phyloP scores from a whole-genome alignment of 35 echinoderm and acorn worm species.

The Antedon bifida region DNA sequence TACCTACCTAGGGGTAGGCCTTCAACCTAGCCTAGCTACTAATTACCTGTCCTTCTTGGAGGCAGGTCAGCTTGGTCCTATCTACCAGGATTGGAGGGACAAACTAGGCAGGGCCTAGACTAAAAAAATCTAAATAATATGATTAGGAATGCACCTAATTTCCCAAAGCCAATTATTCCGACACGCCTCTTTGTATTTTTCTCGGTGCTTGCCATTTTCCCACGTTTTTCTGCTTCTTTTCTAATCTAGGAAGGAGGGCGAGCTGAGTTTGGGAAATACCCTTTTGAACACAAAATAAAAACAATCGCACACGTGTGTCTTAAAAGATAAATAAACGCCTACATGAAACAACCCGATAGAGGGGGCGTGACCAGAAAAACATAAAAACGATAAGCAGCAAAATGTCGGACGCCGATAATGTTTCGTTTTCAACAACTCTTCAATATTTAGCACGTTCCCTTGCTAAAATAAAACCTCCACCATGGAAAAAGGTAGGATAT shows the following conservation, averaged over 20 bases:
- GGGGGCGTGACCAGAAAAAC: constrained; percentile 1
- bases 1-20: no score
- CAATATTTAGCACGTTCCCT: constrained; percentile 76
- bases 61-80: neutral
- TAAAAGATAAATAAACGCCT: no score
- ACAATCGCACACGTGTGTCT: no score
- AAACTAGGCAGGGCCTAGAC: neutral
- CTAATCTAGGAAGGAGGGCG: no score
- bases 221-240: no score
- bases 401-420: constrained; percentile 34
- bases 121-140: neutral
- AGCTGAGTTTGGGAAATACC: no score
- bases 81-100: no score
- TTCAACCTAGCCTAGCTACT: neutral
- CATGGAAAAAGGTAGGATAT: constrained; percentile 89
- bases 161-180: constrained; percentile 3
- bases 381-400: neutral
- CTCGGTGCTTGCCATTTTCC: neutral
- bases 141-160: neutral
- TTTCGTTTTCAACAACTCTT: constrained; percentile 58
- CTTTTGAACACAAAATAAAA: no score
- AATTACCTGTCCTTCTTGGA: no score
- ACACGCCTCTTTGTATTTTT: neutral
- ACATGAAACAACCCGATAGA: no score
- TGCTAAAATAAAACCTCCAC: constrained; percentile 52